Conservation (phyloP, 2,888 invertebrate genomes). For the Eupithecia subfuscata region DNA sequence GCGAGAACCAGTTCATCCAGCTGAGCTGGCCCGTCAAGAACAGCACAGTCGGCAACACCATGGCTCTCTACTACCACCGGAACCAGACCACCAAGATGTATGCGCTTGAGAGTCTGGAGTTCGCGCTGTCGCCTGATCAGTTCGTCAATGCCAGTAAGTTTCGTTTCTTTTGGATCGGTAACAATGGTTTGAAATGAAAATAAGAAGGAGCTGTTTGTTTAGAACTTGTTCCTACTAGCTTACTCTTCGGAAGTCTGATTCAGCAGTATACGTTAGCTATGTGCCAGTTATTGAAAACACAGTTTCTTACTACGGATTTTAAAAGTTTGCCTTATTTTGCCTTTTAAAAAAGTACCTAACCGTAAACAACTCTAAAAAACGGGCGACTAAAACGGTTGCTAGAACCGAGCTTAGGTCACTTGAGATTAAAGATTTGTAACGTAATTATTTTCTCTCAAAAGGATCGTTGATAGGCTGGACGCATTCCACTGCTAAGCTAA, state of each 20-base stretch:
- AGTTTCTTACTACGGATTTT: neutral
- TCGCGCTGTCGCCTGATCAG: slow-evolving; percentile 65
- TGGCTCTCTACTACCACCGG: slow-evolving; percentile 62
- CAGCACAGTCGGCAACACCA: slow-evolving; percentile 52
- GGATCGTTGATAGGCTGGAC: neutral
- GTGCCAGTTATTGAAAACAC: neutral
- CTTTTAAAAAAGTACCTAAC: neutral
- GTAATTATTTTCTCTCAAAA: neutral
- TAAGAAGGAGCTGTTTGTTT: neutral
- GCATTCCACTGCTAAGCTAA: neutral
- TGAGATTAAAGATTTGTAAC: neutral
- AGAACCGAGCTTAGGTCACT: neutral
- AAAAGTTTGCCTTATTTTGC: too few species aligned
- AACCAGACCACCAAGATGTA: slow-evolving; percentile 65
- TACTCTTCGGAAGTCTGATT: neutral
- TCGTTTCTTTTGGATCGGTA: neutral
- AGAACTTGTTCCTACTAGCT: neutral
- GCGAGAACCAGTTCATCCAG: slow-evolving; percentile 58
- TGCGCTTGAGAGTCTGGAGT: slow-evolving; percentile 61
- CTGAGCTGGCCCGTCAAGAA: slow-evolving; percentile 54
- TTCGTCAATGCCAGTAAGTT: slow-evolving; percentile 75
- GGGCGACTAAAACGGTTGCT: neutral
- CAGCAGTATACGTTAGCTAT: neutral
- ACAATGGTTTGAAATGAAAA: neutral
- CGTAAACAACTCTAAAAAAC: neutral